A percentile compares a stretch with the other conserved stretches of the same genome.
phyloP scores from a whole-genome alignment of 2,113 vertebrate species.

The Mesitornis unicolor region DNA sequence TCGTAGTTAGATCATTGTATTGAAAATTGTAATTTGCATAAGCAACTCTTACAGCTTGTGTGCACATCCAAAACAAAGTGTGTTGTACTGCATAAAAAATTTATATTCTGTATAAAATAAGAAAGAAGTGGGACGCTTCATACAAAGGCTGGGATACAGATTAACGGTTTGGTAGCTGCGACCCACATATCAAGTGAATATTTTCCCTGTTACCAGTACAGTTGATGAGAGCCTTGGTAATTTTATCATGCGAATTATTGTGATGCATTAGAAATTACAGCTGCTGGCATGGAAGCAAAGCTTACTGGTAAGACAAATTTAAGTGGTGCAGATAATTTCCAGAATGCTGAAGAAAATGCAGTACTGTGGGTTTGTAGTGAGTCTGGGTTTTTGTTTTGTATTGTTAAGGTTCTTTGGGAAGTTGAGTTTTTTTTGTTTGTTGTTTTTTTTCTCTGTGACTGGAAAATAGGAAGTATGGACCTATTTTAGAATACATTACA shows the following conservation, averaged over 20 bases:
- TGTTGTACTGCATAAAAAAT: not conserved
- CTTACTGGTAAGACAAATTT: not conserved
- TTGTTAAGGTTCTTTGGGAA: not conserved
- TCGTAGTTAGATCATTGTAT: not conserved
- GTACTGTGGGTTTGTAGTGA: not conserved
- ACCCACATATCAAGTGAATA: not conserved
- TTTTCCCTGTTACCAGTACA: not conserved
- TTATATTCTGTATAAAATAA: not conserved
- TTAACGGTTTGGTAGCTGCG: not conserved
- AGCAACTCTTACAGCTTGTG: not conserved
- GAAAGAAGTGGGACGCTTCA: not conserved
- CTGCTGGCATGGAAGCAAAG: not conserved
- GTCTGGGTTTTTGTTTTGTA: not conserved
- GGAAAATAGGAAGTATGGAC: not conserved
- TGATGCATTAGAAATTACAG: not conserved
- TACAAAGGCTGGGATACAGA: not conserved
- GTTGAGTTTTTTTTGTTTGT: not conserved
- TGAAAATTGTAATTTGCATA: not conserved
- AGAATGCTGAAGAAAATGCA: not conserved
- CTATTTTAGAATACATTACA: not conserved
- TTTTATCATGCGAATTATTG: not conserved
- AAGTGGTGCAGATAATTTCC: not conserved
- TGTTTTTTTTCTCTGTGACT: not conserved
- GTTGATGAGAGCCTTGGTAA: not conserved
- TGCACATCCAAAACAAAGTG: not conserved